A percentile compares a stretch with the other conserved stretches of the same genome.
These are phyloP conservation scores for Leptinotarsa lineolata DNA, from an alignment of 1,140 invertebrate genomes.

Conservation along the genomic window DNA sequence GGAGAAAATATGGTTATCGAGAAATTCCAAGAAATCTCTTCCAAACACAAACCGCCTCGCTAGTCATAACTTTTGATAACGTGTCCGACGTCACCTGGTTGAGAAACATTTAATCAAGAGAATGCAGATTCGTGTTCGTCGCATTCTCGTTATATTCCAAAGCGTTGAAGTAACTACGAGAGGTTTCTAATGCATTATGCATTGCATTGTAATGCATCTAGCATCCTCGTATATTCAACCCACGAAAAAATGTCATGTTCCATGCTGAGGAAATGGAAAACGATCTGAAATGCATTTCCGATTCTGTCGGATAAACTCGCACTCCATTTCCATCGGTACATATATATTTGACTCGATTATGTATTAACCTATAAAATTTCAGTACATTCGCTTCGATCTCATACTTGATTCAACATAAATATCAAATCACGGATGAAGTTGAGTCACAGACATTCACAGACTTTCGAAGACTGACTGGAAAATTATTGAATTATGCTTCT, in stretches of 20 bases:
- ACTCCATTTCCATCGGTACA: background rate
- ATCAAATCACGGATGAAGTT: no score
- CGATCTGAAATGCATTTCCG: constrained; percentile 1
- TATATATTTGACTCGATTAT: background rate
- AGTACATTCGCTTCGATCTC: no score
- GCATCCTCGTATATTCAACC: background rate
- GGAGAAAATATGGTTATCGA: background rate
- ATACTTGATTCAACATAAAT: no score
- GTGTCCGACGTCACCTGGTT: no score
- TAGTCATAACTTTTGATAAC: no score
- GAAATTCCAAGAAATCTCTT: background rate
- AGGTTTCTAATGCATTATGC: constrained; percentile 2
- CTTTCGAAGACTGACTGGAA: no score
- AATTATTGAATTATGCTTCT: no score
- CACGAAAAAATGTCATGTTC: constrained; percentile 1
- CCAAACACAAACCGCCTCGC: no score
- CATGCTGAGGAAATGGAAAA: background rate
- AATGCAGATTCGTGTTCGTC: background rate
- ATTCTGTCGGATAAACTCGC: background rate
- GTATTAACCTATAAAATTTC: background rate
- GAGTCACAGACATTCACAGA: no score
- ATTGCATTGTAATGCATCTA: constrained; percentile 1
- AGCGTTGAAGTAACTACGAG: no score
- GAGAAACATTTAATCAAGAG: background rate
- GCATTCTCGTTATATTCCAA: constrained; percentile 2